A percentile compares a stretch with the other conserved stretches of the same genome.
These are phyloP conservation scores for Netta rufina DNA, from an alignment of 2,797 vertebrate species.

Conservation along the genomic window DNA sequence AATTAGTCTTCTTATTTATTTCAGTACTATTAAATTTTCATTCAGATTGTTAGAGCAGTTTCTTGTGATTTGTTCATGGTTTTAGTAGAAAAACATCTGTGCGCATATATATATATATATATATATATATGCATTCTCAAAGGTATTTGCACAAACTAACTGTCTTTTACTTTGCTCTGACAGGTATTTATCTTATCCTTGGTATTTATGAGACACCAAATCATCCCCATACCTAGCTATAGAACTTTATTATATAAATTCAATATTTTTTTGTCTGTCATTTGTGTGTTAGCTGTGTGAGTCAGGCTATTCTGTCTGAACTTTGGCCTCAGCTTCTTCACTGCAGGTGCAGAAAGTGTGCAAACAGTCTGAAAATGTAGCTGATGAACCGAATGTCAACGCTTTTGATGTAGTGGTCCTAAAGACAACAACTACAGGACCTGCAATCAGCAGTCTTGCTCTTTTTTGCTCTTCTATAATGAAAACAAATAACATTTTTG, in stretches of 20 bases:
- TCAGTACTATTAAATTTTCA: neutral
- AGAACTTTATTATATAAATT: neutral
- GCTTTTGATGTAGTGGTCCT: neutral
- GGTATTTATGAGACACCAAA: neutral
- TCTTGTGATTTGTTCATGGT: neutral
- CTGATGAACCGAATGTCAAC: neutral
- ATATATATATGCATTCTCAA: neutral
- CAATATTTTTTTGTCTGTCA: neutral
- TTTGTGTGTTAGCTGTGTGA: neutral
- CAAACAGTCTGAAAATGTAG: neutral
- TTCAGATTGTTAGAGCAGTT: neutral
- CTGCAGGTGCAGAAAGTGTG: slow-evolving; percentile 1
- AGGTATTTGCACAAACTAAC: neutral
- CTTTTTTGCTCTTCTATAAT: neutral
- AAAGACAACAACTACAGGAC: neutral
- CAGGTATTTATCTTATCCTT: neutral
- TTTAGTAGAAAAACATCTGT: neutral
- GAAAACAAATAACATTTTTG: slow-evolving; percentile 13
- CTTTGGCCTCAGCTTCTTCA: slow-evolving; percentile 5
- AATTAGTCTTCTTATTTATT: neutral
- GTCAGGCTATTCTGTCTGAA: neutral
- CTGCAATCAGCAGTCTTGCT: neutral
- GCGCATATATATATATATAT: neutral
- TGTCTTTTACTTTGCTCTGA: neutral
- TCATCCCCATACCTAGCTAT: neutral